Conservation (phyloP, 2,888 invertebrate genomes). For the Pandemis corylana region DNA sequence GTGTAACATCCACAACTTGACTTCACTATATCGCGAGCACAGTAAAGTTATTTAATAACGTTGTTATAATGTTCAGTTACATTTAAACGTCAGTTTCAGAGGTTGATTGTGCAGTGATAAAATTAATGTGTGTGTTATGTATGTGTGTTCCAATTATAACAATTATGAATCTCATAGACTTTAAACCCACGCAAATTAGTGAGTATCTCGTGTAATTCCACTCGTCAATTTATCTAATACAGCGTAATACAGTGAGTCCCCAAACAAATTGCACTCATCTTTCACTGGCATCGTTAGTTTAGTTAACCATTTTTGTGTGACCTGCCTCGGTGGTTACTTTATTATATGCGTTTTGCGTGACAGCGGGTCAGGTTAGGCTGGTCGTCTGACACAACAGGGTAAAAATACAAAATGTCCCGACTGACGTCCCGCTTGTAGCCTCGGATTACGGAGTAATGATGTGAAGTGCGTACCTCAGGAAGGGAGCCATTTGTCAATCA, state of each 20-base stretch:
- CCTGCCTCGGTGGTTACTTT: slow-evolving; percentile 42
- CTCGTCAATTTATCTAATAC: slow-evolving; percentile 41
- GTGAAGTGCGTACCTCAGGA: slow-evolving; percentile 47
- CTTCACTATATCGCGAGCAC: too few relatives aligned
- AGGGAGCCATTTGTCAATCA: slow-evolving; percentile 12
- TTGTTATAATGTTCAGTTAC: too few relatives aligned
- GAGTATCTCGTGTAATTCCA: slow-evolving; percentile 26
- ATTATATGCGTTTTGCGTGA: slow-evolving; percentile 26
- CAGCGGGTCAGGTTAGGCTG: slow-evolving; percentile 34
- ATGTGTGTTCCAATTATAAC: too few relatives aligned
- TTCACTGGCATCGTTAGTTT: slow-evolving; percentile 67
- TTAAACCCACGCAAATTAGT: slow-evolving; percentile 21
- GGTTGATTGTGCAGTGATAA: too few relatives aligned
- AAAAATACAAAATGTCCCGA: slow-evolving; percentile 59
- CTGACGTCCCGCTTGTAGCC: slow-evolving; percentile 52
- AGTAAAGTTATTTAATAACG: too few relatives aligned
- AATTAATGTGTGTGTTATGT: too few relatives aligned
- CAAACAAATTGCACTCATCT: slow-evolving; percentile 69
- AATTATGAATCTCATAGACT: background rate
- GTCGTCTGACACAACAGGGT: slow-evolving; percentile 38
- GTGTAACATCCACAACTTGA: too few relatives aligned
- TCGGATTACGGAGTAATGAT: slow-evolving; percentile 64
- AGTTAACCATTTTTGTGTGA: slow-evolving; percentile 53
- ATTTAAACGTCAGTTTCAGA: too few relatives aligned
- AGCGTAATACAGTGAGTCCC: slow-evolving; percentile 47